Percentiles rank a stretch among this genome's conserved stretches.
These are phyloP conservation scores for Calliscelio sp. DNA, from an alignment of 2,888 invertebrate genomes.

Conservation along the genomic window DNA sequence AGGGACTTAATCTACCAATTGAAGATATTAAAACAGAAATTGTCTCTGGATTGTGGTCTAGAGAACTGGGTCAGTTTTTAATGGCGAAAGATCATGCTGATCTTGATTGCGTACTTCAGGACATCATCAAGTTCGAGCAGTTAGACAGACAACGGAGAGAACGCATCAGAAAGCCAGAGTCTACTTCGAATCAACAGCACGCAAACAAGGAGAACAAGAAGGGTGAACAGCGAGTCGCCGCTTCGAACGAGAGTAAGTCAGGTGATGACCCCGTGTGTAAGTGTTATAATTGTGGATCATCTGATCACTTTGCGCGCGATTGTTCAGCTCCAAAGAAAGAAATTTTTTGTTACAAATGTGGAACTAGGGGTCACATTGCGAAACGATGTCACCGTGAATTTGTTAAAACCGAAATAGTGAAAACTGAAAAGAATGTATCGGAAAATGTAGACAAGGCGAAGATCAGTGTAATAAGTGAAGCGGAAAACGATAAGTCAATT, in stretches of 20 bases:
- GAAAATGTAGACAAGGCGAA: no score
- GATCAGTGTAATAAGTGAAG: no score
- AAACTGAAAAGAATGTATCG: no score
- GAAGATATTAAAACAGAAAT: slow-evolving; percentile 1
- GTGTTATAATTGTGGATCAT: slow-evolving; percentile 15
- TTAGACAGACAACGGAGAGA: neutral
- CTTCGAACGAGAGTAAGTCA: neutral
- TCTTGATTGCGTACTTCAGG: neutral
- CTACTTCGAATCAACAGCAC: neutral
- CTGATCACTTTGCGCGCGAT: neutral
- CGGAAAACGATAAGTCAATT: no score
- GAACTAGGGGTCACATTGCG: neutral
- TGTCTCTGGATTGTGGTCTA: neutral
- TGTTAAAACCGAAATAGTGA: no score
- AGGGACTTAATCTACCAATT: neutral
- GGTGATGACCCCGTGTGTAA: neutral
- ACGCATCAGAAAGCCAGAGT: slow-evolving; percentile 4
- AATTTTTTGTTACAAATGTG: slow-evolving; percentile 11
- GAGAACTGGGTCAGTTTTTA: neutral
- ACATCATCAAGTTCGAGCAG: neutral
- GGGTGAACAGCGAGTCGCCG: no score
- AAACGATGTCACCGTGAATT: neutral
- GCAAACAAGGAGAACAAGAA: neutral
- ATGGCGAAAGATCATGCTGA: neutral
- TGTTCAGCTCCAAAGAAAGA: slow-evolving; percentile 8